Base-by-base conservation (phyloP, 2,113 vertebrate species). In the Equus quagga region DNA sequence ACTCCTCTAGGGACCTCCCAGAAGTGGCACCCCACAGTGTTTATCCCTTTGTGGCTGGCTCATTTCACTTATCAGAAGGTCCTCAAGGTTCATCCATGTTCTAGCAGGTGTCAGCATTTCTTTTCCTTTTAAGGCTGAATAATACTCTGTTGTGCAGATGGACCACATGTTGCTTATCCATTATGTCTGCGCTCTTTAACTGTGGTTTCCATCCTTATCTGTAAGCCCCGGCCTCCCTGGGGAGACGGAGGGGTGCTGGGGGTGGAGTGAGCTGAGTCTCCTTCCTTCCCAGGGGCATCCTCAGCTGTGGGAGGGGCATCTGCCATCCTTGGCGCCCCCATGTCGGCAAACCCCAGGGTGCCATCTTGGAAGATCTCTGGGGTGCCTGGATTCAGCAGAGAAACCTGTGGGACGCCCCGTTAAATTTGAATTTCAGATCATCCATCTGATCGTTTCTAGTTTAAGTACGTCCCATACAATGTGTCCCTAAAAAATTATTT, bases 21-120 rank as follows among this genome's bases (percentile, higher is more conserved):
- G 13, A 17, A 46, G 8, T 6, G 24, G 41, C 24, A 5, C 44
- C n/a, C 24, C 3, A 1, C 4, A 33, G 23, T 0, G 6, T 3
- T 4, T 28, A n/a, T 26, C 51, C 64, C 31, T 13, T 33, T 67
- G 79, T 41, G 36, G 36, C 36, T 41, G 36, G 36, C 36, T 41
- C 3, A 41, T 41, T 41, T 41, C 36, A 41, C 36, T 41, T 41
- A 41, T 41, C 36, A 41, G 36, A 41, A 41, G 36, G 36, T 41
- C 36, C 36, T 41, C 36, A 41, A 41, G 36, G 36, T 41, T 41
- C 36, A 41, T 41, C 36, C 36, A 41, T 41, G 36, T 41, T 41
- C 36, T 41, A 41, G 36, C 36, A 41, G 36, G 36, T 41, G 36
- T 41, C 36, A 41, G 36, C 36, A 41, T 41, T 41, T 41, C 36